phyloP scores from a whole-genome alignment of 2,797 vertebrate genomes.

The Echiichthys vipera region DNA sequence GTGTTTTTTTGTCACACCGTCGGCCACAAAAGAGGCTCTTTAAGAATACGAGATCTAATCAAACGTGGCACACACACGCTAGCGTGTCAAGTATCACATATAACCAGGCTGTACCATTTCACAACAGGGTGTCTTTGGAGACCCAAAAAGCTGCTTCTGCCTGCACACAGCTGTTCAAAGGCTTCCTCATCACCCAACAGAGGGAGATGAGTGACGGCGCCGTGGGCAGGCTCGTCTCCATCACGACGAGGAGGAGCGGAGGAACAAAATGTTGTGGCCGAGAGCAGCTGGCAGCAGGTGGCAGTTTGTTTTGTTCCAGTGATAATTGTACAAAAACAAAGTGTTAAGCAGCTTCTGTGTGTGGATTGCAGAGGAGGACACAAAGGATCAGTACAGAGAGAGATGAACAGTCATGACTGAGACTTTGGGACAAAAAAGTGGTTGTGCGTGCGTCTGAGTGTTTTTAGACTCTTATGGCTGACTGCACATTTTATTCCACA shows the following conservation, averaged over 20 bases:
- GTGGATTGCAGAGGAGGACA: conserved; percentile 40
- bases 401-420: conserved; percentile 32
- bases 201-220: conserved; percentile 45
- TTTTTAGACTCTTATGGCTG: conserved; percentile 25
- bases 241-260: conserved; percentile 7
- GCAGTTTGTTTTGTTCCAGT: conserved; percentile 41
- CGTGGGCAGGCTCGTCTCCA: conserved; percentile 31
- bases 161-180: conserved; percentile 39
- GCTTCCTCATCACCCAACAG: conserved; percentile 23
- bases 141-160: conserved; percentile 29
- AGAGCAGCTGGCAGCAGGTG: conserved; percentile 56
- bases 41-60: conserved; percentile 38
- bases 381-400: conserved; percentile 34
- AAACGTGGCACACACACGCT: conserved; percentile 26
- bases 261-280: conserved; percentile 52
- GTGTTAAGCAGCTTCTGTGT: conserved; percentile 43
- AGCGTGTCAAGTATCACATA: conserved; percentile 28
- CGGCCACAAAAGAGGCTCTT: conserved; percentile 34
- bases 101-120: conserved; percentile 24
- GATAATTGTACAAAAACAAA: conserved; percentile 33
- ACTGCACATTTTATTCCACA: conserved; percentile 32
- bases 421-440: background rate
- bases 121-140: conserved; percentile 34
- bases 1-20: conserved; percentile 41
- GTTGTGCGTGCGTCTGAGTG: no score